A percentile compares a stretch with the other conserved stretches of the same genome.
Conservation (phyloP, 2,888 invertebrate species). For the Halictus ligatus region DNA sequence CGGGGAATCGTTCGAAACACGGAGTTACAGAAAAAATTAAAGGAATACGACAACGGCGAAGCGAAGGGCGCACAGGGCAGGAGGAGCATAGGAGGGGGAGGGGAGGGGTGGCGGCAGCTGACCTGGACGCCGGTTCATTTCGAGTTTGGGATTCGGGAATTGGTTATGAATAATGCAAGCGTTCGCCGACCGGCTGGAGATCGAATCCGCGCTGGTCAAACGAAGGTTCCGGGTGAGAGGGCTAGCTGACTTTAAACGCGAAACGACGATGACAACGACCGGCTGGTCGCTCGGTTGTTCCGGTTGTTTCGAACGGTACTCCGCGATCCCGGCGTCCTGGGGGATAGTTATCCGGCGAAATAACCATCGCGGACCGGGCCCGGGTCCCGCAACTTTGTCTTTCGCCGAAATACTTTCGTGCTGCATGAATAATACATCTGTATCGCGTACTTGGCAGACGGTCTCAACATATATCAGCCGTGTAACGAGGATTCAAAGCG, state of each 20-base stretch:
- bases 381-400: constrained; percentile 52
- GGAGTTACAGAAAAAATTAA: constrained; percentile 57
- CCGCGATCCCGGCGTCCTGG: constrained; percentile 45
- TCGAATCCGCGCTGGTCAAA: constrained; percentile 76
- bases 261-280: constrained; percentile 65
- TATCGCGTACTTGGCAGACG: constrained; percentile 47
- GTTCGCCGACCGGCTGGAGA: constrained; percentile 70
- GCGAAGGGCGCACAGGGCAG: constrained; percentile 28
- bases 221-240: constrained; percentile 75
- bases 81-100: constrained; percentile 38
- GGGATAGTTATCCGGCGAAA: constrained; percentile 66
- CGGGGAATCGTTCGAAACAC: constrained; percentile 34
- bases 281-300: constrained; percentile 56
- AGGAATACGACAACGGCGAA: constrained; percentile 54
- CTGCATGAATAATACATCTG: constrained; percentile 69
- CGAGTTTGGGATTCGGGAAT: constrained; percentile 81
- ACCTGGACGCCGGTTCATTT: constrained; percentile 77
- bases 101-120: constrained; percentile 63
- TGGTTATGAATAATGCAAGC: constrained; percentile 83
- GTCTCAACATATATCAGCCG: constrained; percentile 52
- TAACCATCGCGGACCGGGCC: constrained; percentile 59
- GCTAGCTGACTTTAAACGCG: constrained; percentile 67
- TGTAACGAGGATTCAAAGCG: constrained; percentile 61
- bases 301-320: constrained; percentile 65
- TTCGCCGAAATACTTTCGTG: constrained; percentile 61